Base-by-base conservation (phyloP, 2,888 invertebrate genomes). In the Smittia sp. region DNA sequence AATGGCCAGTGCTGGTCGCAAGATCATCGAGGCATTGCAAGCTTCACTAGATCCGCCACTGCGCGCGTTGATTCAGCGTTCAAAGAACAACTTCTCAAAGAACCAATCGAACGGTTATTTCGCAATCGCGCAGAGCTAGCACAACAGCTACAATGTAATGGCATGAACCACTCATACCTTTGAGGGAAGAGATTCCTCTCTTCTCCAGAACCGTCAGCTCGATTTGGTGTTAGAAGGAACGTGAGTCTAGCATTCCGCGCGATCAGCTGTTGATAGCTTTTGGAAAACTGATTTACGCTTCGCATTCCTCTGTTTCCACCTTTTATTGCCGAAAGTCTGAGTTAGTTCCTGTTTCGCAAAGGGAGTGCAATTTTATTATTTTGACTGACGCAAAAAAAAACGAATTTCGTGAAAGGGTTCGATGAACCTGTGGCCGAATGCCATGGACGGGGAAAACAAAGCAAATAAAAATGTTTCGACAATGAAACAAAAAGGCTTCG, bases 381-480 rank as follows among this genome's bases (percentile, higher is more conserved):
- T 46, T 69, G 68, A 46, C 46, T 22, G 46, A 1, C 32, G 18
- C 18, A 67, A 67, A 67, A 39, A 67, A n/a, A 39, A 46, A 22
- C 18, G n/a, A 63, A 52, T 52, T 11, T 52, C 15, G 52, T 52
- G n/a, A 18, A 32, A 38, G n/a, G 38, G 68, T 69, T 69, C 68
- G 41, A 41, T 25, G 68, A 69, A 69, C 68, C 52, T 38, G 18
- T 69, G 68, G 68, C 68, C 68, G 63, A 63, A 27, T 24, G 22
- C 20, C 18, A 27, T 27, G 63, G 24, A 24, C 27, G 27, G 58
- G 13, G n/a, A 63, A 63, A 63, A 63, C 25, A 63, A 24, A 63
- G 15, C n/a, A 63, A 63, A 9, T 7, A 58, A 58, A 58, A 58
- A 24, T 11, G 18, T 32, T 32, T 58, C 58, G 58, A 18, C 58